phyloP scores from a whole-genome alignment of 2,888 invertebrate species.

The Lochmaea crataegi region DNA sequence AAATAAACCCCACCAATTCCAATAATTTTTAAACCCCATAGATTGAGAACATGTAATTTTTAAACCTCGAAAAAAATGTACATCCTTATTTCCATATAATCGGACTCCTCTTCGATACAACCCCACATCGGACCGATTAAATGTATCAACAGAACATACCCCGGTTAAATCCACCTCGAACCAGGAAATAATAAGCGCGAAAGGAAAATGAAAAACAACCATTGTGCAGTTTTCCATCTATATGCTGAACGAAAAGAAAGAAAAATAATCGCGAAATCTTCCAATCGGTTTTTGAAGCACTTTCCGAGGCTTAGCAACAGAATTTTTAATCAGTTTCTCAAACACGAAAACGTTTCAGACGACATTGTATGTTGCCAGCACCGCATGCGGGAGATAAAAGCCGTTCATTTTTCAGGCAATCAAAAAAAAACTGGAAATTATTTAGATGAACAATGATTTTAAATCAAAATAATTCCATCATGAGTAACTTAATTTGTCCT shows the following conservation, averaged over 20 bases:
- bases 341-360: constrained; percentile 58
- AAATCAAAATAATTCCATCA: no score
- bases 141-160: constrained; percentile 12
- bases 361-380: constrained; percentile 8
- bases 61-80: no score
- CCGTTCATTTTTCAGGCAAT: background rate
- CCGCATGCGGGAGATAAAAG: background rate
- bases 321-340: constrained; percentile 67
- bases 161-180: constrained; percentile 2
- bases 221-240: constrained; percentile 43
- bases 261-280: constrained; percentile 65
- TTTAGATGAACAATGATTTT: background rate
- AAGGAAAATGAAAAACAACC: constrained; percentile 27
- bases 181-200: constrained; percentile 21
- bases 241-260: constrained; percentile 54
- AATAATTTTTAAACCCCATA: background rate
- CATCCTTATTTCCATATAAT: constrained; percentile 13
- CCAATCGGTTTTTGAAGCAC: constrained; percentile 62
- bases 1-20: background rate
- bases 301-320: constrained; percentile 63
- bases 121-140: background rate
- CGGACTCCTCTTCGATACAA: background rate
- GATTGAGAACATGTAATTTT: background rate
- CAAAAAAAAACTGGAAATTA: background rate
- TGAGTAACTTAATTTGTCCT: no score